Evolutionary conservation across 1,140 invertebrate genomes (phyloP).

Genomic region (Frieseomelitta varia): DNA sequence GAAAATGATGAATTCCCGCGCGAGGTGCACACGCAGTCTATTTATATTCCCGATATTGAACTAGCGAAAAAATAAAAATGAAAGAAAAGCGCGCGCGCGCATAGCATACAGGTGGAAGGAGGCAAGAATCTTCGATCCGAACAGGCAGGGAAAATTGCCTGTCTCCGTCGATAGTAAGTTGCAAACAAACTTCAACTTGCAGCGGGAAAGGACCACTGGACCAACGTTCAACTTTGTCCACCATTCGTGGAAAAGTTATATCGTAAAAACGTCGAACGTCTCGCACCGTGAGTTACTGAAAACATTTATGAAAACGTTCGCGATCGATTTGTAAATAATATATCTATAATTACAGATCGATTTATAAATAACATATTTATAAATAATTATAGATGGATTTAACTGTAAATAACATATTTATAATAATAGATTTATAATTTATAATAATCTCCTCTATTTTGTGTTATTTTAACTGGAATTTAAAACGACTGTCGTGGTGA

Average conservation of each 20-base stretch:
- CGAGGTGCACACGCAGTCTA: neutral
- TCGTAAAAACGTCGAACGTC: neutral
- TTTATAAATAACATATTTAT: no score
- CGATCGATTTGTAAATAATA: no score
- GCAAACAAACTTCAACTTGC: slow-evolving; percentile 9
- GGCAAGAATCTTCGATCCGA: slow-evolving; percentile 8
- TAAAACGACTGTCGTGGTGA: no score
- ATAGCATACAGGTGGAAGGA: neutral
- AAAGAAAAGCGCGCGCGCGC: neutral
- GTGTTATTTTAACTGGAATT: no score
- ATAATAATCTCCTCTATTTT: no score
- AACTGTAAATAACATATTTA: no score
- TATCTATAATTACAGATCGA: no score
- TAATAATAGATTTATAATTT: no score
- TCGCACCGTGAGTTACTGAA: neutral
- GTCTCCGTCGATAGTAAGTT: slow-evolving; percentile 14
- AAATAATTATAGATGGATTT: no score
- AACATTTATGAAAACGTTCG: slow-evolving; percentile 15
- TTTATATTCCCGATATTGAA: neutral
- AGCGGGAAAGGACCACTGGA: neutral
- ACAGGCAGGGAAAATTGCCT: slow-evolving; percentile 19
- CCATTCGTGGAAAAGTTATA: neutral
- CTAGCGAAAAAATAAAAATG: neutral
- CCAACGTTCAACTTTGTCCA: slow-evolving; percentile 12
- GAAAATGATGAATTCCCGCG: neutral